Base-by-base conservation (phyloP, 2,797 vertebrate species). In the Ceyx erithaca region DNA sequence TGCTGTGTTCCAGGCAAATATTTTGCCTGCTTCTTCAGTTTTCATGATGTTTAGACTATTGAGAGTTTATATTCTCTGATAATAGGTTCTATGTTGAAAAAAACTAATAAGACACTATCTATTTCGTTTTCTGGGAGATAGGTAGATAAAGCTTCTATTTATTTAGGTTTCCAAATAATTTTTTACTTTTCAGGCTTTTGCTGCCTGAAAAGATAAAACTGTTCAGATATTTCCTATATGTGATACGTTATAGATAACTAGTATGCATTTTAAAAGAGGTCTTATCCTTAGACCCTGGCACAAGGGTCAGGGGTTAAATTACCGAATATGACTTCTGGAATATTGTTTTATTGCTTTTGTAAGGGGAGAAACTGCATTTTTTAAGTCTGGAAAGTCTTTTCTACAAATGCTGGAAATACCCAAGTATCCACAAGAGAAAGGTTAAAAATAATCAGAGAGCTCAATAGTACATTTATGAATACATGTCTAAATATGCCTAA, bases 11-110 rank as follows among this genome's bases (percentile, higher is more conserved):
- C 46, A 80, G 61, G 40, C 43, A 89, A 93, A 59, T 67, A 79
- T 94, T 96, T 87, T 93, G 57, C 83, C 62, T 90, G 46, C 43
- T 77, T 81, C 46, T 93, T 93, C 76, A 77, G 69, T 62, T 61
- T 83, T 30, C 62, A 22, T 19, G 26, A 73, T 87, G 23, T 62
- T 95, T 85, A 61, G 68, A 73, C 33, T 83, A 76, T 52, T 85
- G 52, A n/a, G 51, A 86, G 59, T 68, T 95, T 85, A 85, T 43
- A 84, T 49, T 46, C 51, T 6, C 1, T 80, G 43, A 87, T 88
- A 91, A 90, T 43, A 92, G 8, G 13, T 7, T 80, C 35, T 55
- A 33, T 14, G 48, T 3, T 69, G 25, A 10, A 37, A 66, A 67
- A 67, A 55, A 21, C 52, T n/a, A 31, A 16, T 28, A 49, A 73